These are phyloP conservation scores for Bacillus rossius DNA, from an alignment of 1,140 invertebrate species.

Conservation along the genomic window DNA sequence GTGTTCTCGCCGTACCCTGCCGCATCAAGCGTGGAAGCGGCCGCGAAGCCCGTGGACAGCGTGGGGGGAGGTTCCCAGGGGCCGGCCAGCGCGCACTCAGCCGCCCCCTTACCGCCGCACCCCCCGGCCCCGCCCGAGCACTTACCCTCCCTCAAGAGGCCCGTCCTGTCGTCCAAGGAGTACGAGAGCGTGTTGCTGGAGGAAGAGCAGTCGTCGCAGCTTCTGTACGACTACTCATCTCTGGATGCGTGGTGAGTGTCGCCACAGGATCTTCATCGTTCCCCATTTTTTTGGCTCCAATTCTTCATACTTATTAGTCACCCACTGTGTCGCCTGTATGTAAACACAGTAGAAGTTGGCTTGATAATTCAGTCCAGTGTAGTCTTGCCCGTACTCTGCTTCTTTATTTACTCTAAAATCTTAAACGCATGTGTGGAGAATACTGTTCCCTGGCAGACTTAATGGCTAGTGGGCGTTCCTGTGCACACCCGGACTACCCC, in stretches of 20 bases:
- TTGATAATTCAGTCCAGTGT: too few relatives aligned
- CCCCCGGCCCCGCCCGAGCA: conserved; percentile 22
- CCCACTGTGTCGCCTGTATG: too few relatives aligned
- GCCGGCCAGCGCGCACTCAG: conserved; percentile 10
- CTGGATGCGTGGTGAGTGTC: conserved; percentile 71
- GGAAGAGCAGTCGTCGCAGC: conserved; percentile 70
- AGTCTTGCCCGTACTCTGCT: too few relatives aligned
- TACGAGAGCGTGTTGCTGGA: conserved; percentile 67
- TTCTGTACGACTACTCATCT: conserved; percentile 83
- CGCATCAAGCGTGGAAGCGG: conserved; percentile 19
- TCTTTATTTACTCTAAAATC: too few relatives aligned
- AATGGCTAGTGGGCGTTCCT: too few relatives aligned
- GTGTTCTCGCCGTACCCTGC: conserved; percentile 38
- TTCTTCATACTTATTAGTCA: too few relatives aligned
- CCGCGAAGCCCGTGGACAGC: conserved; percentile 18
- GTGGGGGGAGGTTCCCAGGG: conserved; percentile 12
- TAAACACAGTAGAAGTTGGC: too few relatives aligned
- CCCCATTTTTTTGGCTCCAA: too few relatives aligned
- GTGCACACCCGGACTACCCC: too few relatives aligned
- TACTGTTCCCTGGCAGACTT: too few relatives aligned
- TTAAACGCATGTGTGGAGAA: too few relatives aligned
- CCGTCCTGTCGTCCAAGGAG: conserved; percentile 62
- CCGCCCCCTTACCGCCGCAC: conserved; percentile 13
- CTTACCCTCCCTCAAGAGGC: conserved; percentile 52
- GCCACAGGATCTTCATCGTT: too few relatives aligned